phyloP scores from a whole-genome alignment of 2,888 invertebrate species.

The Erebia aethiops region DNA sequence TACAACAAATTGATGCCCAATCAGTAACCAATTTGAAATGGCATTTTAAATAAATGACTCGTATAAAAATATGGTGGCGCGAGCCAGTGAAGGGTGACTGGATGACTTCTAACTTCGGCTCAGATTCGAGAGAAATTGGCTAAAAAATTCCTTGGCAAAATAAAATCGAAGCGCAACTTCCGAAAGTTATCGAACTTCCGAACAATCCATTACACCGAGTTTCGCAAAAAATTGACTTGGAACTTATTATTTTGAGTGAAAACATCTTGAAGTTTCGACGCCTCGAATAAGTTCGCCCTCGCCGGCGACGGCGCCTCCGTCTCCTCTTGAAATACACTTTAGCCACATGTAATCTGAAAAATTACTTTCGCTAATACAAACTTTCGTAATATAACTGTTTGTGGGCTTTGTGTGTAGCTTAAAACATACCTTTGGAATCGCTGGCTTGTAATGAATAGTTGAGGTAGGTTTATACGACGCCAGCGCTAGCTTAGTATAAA shows the following conservation, averaged over 20 bases:
- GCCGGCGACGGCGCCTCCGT: conserved; percentile 41
- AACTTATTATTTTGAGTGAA: conserved; percentile 82
- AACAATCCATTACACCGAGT: conserved; percentile 82
- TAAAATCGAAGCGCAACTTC: conserved; percentile 81
- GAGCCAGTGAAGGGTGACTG: conserved; percentile 69
- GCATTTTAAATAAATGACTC: conserved; percentile 33
- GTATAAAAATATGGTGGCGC: conserved; percentile 41
- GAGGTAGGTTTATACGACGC: too few species aligned
- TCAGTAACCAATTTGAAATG: conserved; percentile 23
- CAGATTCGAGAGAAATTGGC: conserved; percentile 73
- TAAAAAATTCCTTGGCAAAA: conserved; percentile 79
- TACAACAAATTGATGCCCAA: neutral
- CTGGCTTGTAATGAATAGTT: too few species aligned
- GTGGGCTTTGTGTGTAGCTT: too few species aligned
- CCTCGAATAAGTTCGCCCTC: conserved; percentile 61
- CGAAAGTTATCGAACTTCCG: conserved; percentile 81
- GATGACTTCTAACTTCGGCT: conserved; percentile 72
- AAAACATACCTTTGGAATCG: too few species aligned
- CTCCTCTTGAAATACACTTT: conserved; percentile 21
- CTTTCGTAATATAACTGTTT: too few species aligned
- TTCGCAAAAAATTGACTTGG: conserved; percentile 78
- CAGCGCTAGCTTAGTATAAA: too few species aligned
- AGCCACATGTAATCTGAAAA: conserved; percentile 33
- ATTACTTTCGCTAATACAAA: conserved; percentile 27
- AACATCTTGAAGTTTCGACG: conserved; percentile 75